These are phyloP conservation scores for Nephrocerus scutellatus DNA, from an alignment of 2,888 invertebrate species.

Conservation along the genomic window DNA sequence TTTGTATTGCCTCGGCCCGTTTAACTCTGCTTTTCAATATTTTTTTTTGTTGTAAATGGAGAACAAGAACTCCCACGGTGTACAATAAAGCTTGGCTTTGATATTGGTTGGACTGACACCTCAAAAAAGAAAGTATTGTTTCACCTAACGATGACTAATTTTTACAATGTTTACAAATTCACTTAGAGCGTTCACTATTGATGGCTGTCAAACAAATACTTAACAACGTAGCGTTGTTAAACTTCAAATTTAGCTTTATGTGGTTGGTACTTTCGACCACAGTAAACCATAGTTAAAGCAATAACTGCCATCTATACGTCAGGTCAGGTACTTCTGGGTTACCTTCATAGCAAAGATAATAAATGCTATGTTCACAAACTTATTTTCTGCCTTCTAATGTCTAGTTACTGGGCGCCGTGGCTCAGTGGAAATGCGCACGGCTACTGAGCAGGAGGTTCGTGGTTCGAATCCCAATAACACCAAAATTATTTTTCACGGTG, in stretches of 20 bases:
- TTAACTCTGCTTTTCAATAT: conserved; percentile 20
- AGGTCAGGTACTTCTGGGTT: conserved; percentile 1
- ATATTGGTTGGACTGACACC: conserved; percentile 9
- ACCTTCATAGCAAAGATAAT: too few relatives aligned
- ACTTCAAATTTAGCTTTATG: too few relatives aligned
- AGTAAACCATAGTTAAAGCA: not conserved
- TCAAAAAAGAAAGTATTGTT: conserved; percentile 12
- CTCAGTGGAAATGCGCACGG: too few relatives aligned
- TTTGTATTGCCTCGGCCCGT: conserved; percentile 13
- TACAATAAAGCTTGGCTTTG: conserved; percentile 12
- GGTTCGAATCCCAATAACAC: too few relatives aligned
- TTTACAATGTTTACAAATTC: conserved; percentile 5
- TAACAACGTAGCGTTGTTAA: conserved; percentile 5
- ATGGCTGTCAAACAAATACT: conserved; percentile 9
- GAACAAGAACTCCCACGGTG: conserved; percentile 18
- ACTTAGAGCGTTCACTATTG: conserved; percentile 6
- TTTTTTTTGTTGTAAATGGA: conserved; percentile 20
- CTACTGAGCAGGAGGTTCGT: too few relatives aligned
- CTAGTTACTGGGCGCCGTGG: too few relatives aligned
- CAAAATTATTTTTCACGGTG: too few relatives aligned
- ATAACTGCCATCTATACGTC: not conserved
- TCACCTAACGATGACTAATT: conserved; percentile 10
- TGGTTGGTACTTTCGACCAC: too few relatives aligned
- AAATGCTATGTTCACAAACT: too few relatives aligned
- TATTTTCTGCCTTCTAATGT: too few relatives aligned